Evolutionary conservation across 2,888 invertebrate genomes (phyloP), one percentile per base, ranked within the genome.

Genomic region (Pheosia gnoma): DNA sequence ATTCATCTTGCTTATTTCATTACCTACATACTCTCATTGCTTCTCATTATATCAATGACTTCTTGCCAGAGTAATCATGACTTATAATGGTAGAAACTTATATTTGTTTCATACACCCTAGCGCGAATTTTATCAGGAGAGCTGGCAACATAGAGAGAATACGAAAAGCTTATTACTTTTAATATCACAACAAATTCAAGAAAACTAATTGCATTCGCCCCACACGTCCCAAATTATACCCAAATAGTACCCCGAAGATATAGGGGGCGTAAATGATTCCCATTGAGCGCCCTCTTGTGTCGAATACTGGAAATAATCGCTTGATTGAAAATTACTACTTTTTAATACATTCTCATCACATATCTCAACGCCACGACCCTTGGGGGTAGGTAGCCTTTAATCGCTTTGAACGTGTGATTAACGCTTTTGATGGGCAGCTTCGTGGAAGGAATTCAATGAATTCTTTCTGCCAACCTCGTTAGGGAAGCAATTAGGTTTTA

Each of bases 241-340:
- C 64, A 25, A 25, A 25, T 25, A 25, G 25, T 65, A 67, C 71
- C 76, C 72, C 59, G 51, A 49, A 63, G 57, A 55, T n/a, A 43
- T n/a, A 39, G 67, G 68, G 67, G 66, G 61, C 59, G 59, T 25
- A 68, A 73, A 73, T 75, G 62, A 72, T 74, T 68, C 66, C 61
- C 64, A 55, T 47, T 47, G n/a, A 53, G 37, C 41, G 58, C 60
- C 69, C 73, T 56, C 58, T 61, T 57, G 58, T 60, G 67, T 66
- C 63, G 68, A 65, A 69, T 79, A 75, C 78, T 79, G 78, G 80
- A 78, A 81, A 74, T 85, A 85, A 86, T 85, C 71, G 78, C 72
- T 75, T 82, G 80, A 86, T 85, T 83, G 81, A 84, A 86, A 86
- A 76, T 76, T 74, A 76, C 76, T 82, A 79, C 39, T 70, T 80